These are phyloP conservation scores for Microtus ochrogaster DNA, from an alignment of 2,113 vertebrate species.

Conservation along the genomic window DNA sequence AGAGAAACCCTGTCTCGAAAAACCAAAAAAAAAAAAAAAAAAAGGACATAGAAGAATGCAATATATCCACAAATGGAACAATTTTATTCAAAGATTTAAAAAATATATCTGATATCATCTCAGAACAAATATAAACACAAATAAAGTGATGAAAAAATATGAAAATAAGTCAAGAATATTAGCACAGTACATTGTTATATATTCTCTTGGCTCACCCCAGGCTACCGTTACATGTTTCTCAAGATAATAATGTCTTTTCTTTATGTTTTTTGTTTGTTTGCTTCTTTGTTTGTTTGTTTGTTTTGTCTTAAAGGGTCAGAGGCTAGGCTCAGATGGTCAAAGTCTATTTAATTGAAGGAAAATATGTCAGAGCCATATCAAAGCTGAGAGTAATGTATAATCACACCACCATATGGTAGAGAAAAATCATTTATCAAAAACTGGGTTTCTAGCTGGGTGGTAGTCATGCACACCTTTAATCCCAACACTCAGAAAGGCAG, in stretches of 20 bases:
- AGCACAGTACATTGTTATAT: not conserved
- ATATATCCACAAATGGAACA: not conserved
- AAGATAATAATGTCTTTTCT: not conserved
- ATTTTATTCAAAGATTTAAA: constrained; percentile 17
- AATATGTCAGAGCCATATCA: not conserved
- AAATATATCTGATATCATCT: not conserved
- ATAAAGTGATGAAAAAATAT: constrained; percentile 13
- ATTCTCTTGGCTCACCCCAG: not conserved
- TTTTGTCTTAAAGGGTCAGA: not conserved
- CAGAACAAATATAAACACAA: not conserved
- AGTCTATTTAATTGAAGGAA: constrained; percentile 13
- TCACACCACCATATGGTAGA: not conserved
- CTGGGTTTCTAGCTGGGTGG: not conserved
- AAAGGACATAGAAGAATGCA: not conserved
- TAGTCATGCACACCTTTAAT: no score
- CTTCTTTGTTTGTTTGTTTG: not conserved
- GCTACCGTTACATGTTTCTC: not conserved
- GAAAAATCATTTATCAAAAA: not conserved
- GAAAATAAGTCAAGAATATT: constrained; percentile 10
- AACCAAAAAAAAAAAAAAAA: no score
- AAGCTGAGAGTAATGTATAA: not conserved
- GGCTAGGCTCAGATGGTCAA: not conserved
- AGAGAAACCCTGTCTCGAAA: no score
- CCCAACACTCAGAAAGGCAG: no score
- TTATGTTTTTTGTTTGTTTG: not conserved